Percentiles rank a stretch among this genome's conserved stretches.
Conservation (phyloP, 2,797 vertebrate species). For the Rhinogobio ventralis region DNA sequence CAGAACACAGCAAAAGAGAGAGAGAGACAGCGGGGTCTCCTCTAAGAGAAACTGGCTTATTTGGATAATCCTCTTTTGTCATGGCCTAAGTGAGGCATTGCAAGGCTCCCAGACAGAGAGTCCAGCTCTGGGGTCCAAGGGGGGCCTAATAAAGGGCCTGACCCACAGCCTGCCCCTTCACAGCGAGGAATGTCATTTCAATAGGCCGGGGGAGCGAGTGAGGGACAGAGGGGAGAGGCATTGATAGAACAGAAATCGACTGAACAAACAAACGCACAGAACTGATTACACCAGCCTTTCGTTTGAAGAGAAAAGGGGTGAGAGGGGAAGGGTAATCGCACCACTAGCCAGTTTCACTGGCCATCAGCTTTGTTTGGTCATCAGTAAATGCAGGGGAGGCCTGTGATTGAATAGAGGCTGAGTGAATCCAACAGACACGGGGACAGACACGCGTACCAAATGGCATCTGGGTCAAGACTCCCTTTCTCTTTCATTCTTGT, state of each 20-base stretch:
- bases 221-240: slow-evolving; percentile 45
- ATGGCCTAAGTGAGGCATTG: slow-evolving; percentile 47
- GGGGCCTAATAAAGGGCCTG: slow-evolving; percentile 44
- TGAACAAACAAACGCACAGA: slow-evolving; percentile 80
- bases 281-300: slow-evolving; percentile 81
- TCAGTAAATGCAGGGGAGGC: slow-evolving; percentile 21
- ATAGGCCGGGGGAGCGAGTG: slow-evolving; percentile 61
- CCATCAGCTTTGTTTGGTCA: slow-evolving; percentile 42
- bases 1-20: slow-evolving; percentile 1
- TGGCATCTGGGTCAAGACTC: slow-evolving; percentile 34
- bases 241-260: slow-evolving; percentile 71
- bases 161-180: slow-evolving; percentile 46
- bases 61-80: slow-evolving; percentile 79
- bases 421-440: slow-evolving; percentile 14
- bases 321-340: slow-evolving; percentile 71
- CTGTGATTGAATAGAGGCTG: slow-evolving; percentile 29
- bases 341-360: slow-evolving; percentile 65
- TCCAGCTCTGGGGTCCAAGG: slow-evolving; percentile 20
- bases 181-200: slow-evolving; percentile 38
- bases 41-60: slow-evolving; percentile 60
- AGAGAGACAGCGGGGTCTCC: slow-evolving; percentile 12
- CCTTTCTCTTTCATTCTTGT: slow-evolving; percentile 7
- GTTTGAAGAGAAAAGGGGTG: slow-evolving; percentile 64
- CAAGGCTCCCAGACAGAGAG: slow-evolving; percentile 24
- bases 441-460: slow-evolving; percentile 41